Evolutionary conservation across 35 echinoderm and acorn worm genomes (phyloP).

Genomic region (Eucidaris tribuloides): DNA sequence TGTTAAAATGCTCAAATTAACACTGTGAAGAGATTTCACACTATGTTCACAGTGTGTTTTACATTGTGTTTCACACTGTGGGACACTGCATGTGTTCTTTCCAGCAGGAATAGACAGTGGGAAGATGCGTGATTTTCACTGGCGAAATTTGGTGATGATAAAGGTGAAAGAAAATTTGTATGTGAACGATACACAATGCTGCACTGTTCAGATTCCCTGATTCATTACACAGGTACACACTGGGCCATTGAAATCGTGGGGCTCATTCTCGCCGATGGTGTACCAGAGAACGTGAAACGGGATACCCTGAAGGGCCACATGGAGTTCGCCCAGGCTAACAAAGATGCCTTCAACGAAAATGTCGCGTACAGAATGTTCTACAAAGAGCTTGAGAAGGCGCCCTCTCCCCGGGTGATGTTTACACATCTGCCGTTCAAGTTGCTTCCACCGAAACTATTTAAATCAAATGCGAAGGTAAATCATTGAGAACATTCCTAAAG

Average conservation of each 20-base stretch:
- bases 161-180: too few relatives aligned
- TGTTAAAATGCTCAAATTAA: too few relatives aligned
- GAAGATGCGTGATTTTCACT: too few relatives aligned
- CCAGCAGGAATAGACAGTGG: too few relatives aligned
- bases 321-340: neutral
- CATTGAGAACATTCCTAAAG: too few relatives aligned
- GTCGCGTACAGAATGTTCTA: neutral
- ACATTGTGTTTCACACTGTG: too few relatives aligned
- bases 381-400: neutral
- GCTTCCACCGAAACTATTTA: neutral
- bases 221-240: constrained; percentile 12
- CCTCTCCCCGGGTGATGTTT: neutral
- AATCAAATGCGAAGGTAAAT: constrained; percentile 9
- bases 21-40: too few relatives aligned
- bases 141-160: too few relatives aligned
- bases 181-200: too few relatives aligned
- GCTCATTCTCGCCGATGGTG: neutral
- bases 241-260: neutral
- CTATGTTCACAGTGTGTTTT: too few relatives aligned
- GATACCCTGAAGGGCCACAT: neutral
- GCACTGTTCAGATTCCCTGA: too few relatives aligned
- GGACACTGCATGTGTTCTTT: too few relatives aligned
- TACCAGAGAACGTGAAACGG: constrained; percentile 4
- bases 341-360: neutral
- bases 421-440: neutral